A percentile compares a stretch with the other conserved stretches of the same genome.
phyloP scores from a whole-genome alignment of 1,140 invertebrate species.

The Cotesia vestalis region DNA sequence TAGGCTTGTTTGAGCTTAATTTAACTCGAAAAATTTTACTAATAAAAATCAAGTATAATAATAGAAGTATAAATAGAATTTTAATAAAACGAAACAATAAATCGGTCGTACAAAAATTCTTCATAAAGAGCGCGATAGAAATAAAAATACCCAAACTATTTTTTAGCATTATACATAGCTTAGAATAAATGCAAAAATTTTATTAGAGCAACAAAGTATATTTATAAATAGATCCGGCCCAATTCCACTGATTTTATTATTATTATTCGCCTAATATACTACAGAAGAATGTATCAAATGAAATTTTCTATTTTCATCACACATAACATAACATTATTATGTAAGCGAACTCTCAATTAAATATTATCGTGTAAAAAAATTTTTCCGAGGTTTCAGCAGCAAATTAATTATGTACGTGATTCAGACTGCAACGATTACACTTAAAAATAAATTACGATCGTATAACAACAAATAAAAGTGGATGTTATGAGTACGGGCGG shows the following conservation, averaged over 20 bases:
- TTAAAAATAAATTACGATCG: slow-evolving; percentile 21
- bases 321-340: not conserved
- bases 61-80: not conserved
- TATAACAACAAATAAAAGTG: not conserved
- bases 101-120: slow-evolving; percentile 17
- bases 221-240: slow-evolving; percentile 10
- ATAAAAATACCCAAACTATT: slow-evolving; percentile 12
- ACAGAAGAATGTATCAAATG: not conserved
- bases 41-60: slow-evolving; percentile 6
- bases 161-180: slow-evolving; percentile 7
- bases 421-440: slow-evolving; percentile 27
- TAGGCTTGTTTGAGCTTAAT: slow-evolving; percentile 30
- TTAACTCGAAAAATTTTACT: slow-evolving; percentile 4
- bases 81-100: too few species aligned
- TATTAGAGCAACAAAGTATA: slow-evolving; percentile 1
- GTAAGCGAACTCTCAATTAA: not conserved
- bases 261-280: not conserved
- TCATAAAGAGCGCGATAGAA: not conserved
- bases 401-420: slow-evolving; percentile 25
- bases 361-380: slow-evolving; percentile 17
- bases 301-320: not conserved
- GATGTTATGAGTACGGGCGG: not conserved
- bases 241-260: not conserved
- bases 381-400: slow-evolving; percentile 20
- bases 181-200: slow-evolving; percentile 6